phyloP scores from a whole-genome alignment of 92 coral and sea anemone species.

The Heteractis magnifica region DNA sequence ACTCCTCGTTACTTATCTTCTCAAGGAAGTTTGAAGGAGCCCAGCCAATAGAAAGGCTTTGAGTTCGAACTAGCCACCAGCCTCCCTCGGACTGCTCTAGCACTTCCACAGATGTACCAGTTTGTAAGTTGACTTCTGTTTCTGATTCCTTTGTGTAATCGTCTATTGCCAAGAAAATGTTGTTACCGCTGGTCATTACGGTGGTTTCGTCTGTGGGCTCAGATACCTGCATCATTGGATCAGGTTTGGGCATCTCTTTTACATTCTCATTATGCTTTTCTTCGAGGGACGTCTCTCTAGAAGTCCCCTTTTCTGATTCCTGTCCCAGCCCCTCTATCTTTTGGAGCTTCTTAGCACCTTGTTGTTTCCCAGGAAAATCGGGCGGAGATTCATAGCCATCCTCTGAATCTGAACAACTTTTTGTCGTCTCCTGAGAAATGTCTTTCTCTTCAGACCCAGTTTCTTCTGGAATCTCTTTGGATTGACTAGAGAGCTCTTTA shows the following conservation, averaged over 20 bases:
- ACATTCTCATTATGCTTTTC: neutral
- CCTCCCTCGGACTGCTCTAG: constrained; percentile 79
- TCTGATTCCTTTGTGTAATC: constrained; percentile 66
- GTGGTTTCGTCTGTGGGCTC: neutral
- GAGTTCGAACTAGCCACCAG: constrained; percentile 93
- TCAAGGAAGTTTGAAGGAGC: constrained; percentile 92
- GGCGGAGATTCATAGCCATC: neutral
- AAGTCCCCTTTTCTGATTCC: neutral
- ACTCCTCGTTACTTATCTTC: constrained; percentile 39
- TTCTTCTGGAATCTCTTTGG: constrained; percentile 10
- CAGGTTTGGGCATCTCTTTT: constrained; percentile 23
- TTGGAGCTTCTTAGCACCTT: neutral
- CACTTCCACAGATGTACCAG: constrained; percentile 76
- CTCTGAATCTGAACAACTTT: neutral
- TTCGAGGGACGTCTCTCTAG: neutral
- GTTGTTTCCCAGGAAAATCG: neutral
- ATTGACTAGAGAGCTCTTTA: neutral
- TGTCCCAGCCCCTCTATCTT: constrained; percentile 4
- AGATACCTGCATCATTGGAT: neutral
- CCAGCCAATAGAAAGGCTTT: constrained; percentile 82
- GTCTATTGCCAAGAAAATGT: constrained; percentile 51
- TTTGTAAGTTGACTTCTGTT: constrained; percentile 62
- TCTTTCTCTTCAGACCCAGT: neutral
- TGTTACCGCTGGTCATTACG: neutral
- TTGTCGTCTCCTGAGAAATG: too few species aligned